Evolutionary conservation across 1,140 invertebrate genomes (phyloP), one percentile per base, ranked within the genome.

Genomic region (Drosophila lacertosa): DNA sequence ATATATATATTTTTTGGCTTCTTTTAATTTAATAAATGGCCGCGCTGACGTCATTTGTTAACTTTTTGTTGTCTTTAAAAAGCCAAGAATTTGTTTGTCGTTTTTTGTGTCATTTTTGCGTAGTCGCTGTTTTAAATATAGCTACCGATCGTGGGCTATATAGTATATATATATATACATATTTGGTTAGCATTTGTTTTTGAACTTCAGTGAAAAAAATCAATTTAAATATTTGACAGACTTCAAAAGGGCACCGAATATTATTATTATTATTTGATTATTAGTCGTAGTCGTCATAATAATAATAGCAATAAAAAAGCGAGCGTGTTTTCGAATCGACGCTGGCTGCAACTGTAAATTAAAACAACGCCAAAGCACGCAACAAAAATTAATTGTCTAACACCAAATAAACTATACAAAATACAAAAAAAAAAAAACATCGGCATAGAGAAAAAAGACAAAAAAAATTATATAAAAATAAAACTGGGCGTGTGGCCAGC

Each of bases 351-450:
- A 88, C 81, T 86, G 81, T 81, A 86, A 86, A 88, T 82, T 89
- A 82, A 90, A 90, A 90, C 69, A 90, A 90, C 89, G 69, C 72
- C 77, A 64, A 73, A 65, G 74, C 88, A 90, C 88, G 88, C 88
- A 90, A 90, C 76, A 77, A 72, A 90, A 90, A 90, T 90, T 90
- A 90, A 90, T 90, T 90, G 88, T 88, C 79, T 90, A 84, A 90
- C 88, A 90, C 88, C 88, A 90, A 90, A 90, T 90, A 90, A 90
- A 89, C 75, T 58, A 83, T 72, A 77, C 48, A 55, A 54, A n/a
- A n/a, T n/a, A n/a, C n/a, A n/a, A n/a, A n/a, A n/a, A n/a, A n/a
- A n/a, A n/a, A n/a, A n/a, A n/a, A 64, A 72, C 24, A 55, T 35
- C 26, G 20, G 20, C 10, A 24, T 6, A 44, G 51, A 70, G 29